Evolutionary conservation across 2,113 vertebrate species (phyloP), one percentile per base, ranked within the genome.

Genomic region (Oncorhynchus gorbuscha): DNA sequence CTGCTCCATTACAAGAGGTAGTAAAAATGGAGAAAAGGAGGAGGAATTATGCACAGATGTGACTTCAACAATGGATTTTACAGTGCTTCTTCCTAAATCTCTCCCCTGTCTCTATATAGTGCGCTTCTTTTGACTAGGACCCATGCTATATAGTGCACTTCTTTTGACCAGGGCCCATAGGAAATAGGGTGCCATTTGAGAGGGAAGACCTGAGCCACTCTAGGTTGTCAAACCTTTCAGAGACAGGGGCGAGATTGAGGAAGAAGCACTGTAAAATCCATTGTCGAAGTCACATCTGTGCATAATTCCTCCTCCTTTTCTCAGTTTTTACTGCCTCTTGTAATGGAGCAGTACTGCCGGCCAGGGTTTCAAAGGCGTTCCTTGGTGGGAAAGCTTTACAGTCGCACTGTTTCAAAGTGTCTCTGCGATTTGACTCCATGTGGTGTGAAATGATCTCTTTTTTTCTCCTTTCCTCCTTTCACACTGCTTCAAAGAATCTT

Each of bases 401-500:
- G 55, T 20, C 20, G 4, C 14, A 20, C 55, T 20, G 55, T 58
- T 14, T 58, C 4, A 4, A 58, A 14, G 55, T 58, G 18, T 58
- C 13, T 58, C 55, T 20, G 55, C 20, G 55, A 58, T 58, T 58
- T 58, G 13, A 20, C 16, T 58, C 55, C 20, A 14, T 16, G 20
- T 58, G 18, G 55, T 58, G 55, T 20, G 55, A 58, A 58, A 58
- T 58, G 0, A 20, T 58, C 20, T 58, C 4, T 58, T 7, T 58
- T 58, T 20, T 58, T 20, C 45, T 39, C 14, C 14, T 28, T 9
- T n/a, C 18, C 32, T 45, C 20, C 26, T 48, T 39, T 71, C 28
- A 22, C 70, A 32, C 58, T 70, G 39, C 72, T 81, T 76, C 45
- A 74, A 76, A 39, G 74, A 51, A 67, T 51, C 69, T 73, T 13